Conservation (phyloP, 2,797 vertebrate genomes). For the Gadopsis bispinosus region DNA sequence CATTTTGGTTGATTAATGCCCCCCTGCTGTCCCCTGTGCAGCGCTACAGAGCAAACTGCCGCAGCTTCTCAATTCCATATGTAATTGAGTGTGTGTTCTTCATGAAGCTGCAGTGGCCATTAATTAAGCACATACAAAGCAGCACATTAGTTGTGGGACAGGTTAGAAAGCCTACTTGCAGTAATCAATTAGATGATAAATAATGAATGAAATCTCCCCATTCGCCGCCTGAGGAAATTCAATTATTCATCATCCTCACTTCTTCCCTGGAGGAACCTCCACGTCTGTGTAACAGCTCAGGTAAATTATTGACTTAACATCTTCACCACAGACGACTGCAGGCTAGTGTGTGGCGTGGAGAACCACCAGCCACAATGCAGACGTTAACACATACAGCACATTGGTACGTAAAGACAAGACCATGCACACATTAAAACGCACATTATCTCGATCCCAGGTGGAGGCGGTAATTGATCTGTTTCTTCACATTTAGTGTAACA, state of each 20-base stretch:
- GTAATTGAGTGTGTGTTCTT: conserved; percentile 79
- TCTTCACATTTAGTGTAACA: conserved; percentile 64
- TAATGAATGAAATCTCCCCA: conserved; percentile 69
- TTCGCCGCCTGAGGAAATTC: conserved; percentile 54
- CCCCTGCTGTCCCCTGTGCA: conserved; percentile 22
- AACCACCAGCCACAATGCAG: not conserved
- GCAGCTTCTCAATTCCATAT: conserved; percentile 61
- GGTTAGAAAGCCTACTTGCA: conserved; percentile 66
- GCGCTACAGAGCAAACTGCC: conserved; percentile 33
- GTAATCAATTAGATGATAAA: conserved; percentile 78
- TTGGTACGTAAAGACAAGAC: not conserved
- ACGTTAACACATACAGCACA: conserved; percentile 1
- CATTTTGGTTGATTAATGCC: conserved; percentile 70
- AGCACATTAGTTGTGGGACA: conserved; percentile 72
- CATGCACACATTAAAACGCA: conserved; percentile 20
- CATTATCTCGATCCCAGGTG: conserved; percentile 12
- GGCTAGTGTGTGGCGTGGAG: conserved; percentile 3
- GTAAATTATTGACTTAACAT: conserved; percentile 64
- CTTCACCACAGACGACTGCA: conserved; percentile 26
- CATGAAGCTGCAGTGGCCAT: conserved; percentile 67
- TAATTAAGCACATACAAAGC: conserved; percentile 82
- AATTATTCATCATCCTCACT: conserved; percentile 65
- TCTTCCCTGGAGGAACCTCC: conserved; percentile 47
- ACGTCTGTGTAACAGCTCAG: conserved; percentile 54
- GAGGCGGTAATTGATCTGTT: conserved; percentile 62